These are phyloP conservation scores for Pachypsylla venusta DNA, from an alignment of 1,140 invertebrate species.

Conservation along the genomic window DNA sequence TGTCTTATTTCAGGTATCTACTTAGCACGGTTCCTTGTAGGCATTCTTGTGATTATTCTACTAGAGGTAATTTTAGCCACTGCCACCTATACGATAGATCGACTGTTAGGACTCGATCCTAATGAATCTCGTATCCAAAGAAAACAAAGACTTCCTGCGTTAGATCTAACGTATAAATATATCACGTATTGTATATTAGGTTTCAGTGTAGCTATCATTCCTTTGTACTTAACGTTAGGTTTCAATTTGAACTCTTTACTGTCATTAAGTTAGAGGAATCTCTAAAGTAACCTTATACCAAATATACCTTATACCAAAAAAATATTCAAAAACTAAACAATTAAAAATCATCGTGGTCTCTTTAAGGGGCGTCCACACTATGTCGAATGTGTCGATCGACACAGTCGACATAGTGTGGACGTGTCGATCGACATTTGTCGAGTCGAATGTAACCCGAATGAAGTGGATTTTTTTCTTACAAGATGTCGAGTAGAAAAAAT, in stretches of 20 bases:
- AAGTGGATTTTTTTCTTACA: no score
- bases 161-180: background rate
- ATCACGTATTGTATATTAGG: background rate
- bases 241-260: background rate
- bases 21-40: background rate
- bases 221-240: background rate
- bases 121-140: background rate
- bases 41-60: background rate
- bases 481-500: no score
- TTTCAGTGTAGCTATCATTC: background rate
- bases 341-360: no score
- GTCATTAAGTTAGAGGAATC: no score
- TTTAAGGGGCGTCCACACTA: no score
- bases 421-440: no score
- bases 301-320: no score
- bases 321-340: no score
- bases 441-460: no score
- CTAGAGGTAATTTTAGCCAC: background rate
- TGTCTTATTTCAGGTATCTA: constrained; percentile 1
- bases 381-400: no score
- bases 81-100: background rate
- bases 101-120: background rate
- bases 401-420: no score
- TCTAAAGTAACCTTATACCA: no score
- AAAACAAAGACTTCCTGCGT: background rate